Evolutionary conservation across 2,797 vertebrate genomes (phyloP).

Genomic region (Antennarius maculatus): DNA sequence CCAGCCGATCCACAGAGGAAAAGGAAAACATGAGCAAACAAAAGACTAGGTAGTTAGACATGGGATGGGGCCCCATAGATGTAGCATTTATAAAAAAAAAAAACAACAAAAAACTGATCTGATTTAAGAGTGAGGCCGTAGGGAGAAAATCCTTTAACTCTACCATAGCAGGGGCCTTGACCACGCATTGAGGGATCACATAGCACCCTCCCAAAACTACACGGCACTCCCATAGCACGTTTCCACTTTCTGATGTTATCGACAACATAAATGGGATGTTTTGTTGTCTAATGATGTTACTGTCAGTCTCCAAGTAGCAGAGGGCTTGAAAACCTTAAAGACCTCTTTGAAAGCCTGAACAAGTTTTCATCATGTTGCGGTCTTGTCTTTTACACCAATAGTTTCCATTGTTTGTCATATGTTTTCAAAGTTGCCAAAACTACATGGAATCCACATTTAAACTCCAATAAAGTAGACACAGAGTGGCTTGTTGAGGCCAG

Average conservation of each 20-base stretch:
- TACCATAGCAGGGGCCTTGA: slow-evolving; percentile 56
- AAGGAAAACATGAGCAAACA: slow-evolving; percentile 82
- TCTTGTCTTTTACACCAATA: slow-evolving; percentile 60
- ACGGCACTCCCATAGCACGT: slow-evolving; percentile 52
- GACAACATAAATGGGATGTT: slow-evolving; percentile 67
- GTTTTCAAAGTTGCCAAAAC: slow-evolving; percentile 67
- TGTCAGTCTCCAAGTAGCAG: slow-evolving; percentile 61
- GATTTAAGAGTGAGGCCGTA: slow-evolving; percentile 70
- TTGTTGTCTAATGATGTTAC: slow-evolving; percentile 68
- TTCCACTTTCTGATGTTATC: slow-evolving; percentile 59
- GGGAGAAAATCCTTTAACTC: slow-evolving; percentile 71
- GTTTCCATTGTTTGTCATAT: slow-evolving; percentile 74
- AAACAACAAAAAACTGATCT: slow-evolving; percentile 71
- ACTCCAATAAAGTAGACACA: slow-evolving; percentile 79
- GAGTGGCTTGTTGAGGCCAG: slow-evolving; percentile 79
- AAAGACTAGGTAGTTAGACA: slow-evolving; percentile 79
- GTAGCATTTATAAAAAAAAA: slow-evolving; percentile 67
- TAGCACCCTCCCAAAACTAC: slow-evolving; percentile 51
- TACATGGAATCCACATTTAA: slow-evolving; percentile 75
- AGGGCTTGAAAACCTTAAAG: slow-evolving; percentile 44
- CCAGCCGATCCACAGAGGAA: slow-evolving; percentile 75
- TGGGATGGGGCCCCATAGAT: slow-evolving; percentile 71
- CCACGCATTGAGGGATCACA: slow-evolving; percentile 65
- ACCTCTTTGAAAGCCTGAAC: slow-evolving; percentile 55
- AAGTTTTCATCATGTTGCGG: slow-evolving; percentile 63